A percentile compares a stretch with the other conserved stretches of the same genome.
phyloP scores from a whole-genome alignment of 1,140 invertebrate species.

The Tribolium castaneum region DNA sequence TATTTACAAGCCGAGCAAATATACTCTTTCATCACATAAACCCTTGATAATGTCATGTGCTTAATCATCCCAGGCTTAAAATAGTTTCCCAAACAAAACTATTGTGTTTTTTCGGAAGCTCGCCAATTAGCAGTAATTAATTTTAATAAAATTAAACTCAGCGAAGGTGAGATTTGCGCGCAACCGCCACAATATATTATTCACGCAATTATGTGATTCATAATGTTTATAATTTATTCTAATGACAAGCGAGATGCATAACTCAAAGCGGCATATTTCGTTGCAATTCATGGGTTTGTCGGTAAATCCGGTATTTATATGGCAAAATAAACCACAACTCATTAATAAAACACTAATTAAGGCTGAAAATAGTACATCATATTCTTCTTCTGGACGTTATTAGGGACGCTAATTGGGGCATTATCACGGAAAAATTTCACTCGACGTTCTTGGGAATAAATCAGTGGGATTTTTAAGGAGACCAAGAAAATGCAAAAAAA shows the following conservation, averaged over 20 bases:
- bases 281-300: constrained; percentile 37
- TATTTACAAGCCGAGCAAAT: constrained; percentile 49
- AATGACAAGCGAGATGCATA: constrained; percentile 39
- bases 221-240: constrained; percentile 44
- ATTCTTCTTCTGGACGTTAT: background rate
- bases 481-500: background rate
- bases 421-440: constrained; percentile 6
- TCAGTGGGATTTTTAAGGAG: background rate
- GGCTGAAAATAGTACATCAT: background rate
- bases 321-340: constrained; percentile 34
- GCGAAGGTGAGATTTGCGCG: constrained; percentile 23
- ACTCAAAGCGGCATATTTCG: constrained; percentile 28
- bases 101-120: background rate
- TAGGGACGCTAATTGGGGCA: constrained; percentile 12
- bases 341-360: constrained; percentile 33
- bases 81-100: constrained; percentile 6
- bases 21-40: constrained; percentile 47
- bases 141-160: constrained; percentile 32
- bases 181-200: constrained; percentile 32
- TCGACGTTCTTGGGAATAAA: background rate
- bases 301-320: constrained; percentile 41
- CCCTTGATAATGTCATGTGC: constrained; percentile 49
- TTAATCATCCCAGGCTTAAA: constrained; percentile 45
- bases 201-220: constrained; percentile 42
- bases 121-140: constrained; percentile 28